Evolutionary conservation across 2,797 vertebrate species (phyloP).

Genomic region (Phoebastria nigripes): DNA sequence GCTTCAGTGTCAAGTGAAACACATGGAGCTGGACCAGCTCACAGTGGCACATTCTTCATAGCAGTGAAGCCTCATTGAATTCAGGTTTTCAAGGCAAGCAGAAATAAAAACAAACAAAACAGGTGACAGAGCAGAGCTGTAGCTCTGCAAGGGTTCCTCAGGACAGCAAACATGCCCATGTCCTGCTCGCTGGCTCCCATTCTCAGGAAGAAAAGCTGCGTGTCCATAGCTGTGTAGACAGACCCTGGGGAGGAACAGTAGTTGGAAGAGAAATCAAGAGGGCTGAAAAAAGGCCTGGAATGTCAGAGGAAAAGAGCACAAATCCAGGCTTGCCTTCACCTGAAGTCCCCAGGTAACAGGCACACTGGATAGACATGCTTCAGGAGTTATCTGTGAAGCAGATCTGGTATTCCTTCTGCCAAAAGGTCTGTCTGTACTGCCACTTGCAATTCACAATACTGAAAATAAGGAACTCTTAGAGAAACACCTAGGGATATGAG

Average conservation of each 20-base stretch:
- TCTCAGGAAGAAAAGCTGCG: rapidly evolving
- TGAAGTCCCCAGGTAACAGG: neutral
- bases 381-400: neutral
- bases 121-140: neutral
- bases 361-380: rapidly evolving
- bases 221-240: neutral
- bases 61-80: neutral
- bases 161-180: neutral
- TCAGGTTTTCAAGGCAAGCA: neutral
- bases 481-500: neutral
- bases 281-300: neutral
- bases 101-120: neutral
- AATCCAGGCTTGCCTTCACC: neutral
- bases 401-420: neutral
- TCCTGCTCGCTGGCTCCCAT: neutral
- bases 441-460: neutral
- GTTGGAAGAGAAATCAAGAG: neutral
- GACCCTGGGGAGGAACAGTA: neutral
- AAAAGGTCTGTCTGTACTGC: neutral
- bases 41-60: rapidly evolving
- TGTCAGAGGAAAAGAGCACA: neutral
- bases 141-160: neutral
- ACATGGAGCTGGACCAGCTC: neutral
- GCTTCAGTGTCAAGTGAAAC: neutral
- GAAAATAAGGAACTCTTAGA: neutral